Evolutionary conservation across 2,797 vertebrate species (phyloP).

Genomic region (Melanotaenia nigrans): DNA sequence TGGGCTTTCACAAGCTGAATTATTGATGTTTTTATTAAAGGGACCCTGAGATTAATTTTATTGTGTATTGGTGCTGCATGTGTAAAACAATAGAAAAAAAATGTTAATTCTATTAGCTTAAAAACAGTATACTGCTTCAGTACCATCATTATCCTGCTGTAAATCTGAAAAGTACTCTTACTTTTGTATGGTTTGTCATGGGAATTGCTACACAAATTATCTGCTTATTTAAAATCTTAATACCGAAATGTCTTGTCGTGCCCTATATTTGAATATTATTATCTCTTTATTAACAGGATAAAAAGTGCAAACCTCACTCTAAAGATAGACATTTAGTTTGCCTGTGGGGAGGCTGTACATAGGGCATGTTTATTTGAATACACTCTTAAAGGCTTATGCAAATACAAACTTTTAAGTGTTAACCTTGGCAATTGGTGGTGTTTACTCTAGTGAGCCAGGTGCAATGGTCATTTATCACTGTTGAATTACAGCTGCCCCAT

Average conservation of each 20-base stretch:
- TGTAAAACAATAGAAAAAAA: too few species aligned
- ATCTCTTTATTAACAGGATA: background rate
- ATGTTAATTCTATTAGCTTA: too few species aligned
- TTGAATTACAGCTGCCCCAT: conserved; percentile 47
- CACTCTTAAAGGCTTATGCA: conserved; percentile 65
- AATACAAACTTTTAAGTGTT: conserved; percentile 70
- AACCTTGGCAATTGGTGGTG: conserved; percentile 59
- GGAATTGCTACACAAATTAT: too few species aligned
- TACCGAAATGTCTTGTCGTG: background rate
- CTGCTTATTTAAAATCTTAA: background rate
- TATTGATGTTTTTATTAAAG: too few species aligned
- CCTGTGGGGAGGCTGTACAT: conserved; percentile 6
- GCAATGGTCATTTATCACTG: conserved; percentile 56
- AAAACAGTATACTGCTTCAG: too few species aligned
- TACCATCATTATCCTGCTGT: too few species aligned
- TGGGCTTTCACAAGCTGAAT: too few species aligned
- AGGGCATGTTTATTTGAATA: conserved; percentile 63
- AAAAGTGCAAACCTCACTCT: conserved; percentile 5
- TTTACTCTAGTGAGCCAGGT: conserved; percentile 73
- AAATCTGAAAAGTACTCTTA: background rate
- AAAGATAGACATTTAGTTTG: conserved; percentile 54
- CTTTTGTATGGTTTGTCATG: background rate
- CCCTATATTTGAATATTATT: too few species aligned
- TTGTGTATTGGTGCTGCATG: too few species aligned
- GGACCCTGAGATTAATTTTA: too few species aligned